Evolutionary conservation across 2,888 invertebrate genomes (phyloP).

Genomic region (Trissolcus brochymenae): DNA sequence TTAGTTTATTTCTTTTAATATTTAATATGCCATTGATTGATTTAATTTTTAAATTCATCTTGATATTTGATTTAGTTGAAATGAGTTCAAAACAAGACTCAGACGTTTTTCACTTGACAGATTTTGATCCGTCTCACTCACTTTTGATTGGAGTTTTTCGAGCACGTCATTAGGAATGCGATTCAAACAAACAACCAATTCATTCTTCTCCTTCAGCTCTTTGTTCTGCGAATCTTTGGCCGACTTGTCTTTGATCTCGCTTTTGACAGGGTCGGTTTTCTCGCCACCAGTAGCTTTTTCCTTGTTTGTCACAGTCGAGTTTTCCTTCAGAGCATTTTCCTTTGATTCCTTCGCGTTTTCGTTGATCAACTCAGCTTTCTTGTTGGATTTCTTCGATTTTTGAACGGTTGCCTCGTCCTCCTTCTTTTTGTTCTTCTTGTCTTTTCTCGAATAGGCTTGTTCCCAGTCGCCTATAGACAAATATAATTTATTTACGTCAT

Average conservation of each 20-base stretch:
- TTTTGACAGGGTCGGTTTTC: conserved; percentile 74
- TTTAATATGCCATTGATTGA: too few relatives aligned
- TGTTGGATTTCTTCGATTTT: conserved; percentile 78
- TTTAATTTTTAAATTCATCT: too few relatives aligned
- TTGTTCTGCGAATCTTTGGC: conserved; percentile 78
- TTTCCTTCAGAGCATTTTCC: conserved; percentile 76
- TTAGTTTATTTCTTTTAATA: too few relatives aligned
- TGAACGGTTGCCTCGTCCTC: conserved; percentile 77
- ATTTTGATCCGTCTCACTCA: background rate
- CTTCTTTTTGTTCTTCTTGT: conserved; percentile 84
- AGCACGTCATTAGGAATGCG: conserved; percentile 67
- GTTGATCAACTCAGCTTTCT: conserved; percentile 77
- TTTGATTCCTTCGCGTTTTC: conserved; percentile 72
- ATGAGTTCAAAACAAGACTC: too few relatives aligned
- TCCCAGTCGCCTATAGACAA: conserved; percentile 81
- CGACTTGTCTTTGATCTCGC: conserved; percentile 76
- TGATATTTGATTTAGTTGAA: too few relatives aligned
- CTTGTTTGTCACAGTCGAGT: conserved; percentile 74
- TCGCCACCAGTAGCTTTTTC: conserved; percentile 76
- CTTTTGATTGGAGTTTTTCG: conserved; percentile 64
- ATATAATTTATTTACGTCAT: background rate
- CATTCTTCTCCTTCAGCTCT: conserved; percentile 76
- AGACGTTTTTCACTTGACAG: too few relatives aligned
- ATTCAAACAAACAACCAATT: conserved; percentile 71
- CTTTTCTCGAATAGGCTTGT: conserved; percentile 82